Evolutionary conservation across 2,113 vertebrate genomes (phyloP).

Genomic region (Hoplias malabaricus): DNA sequence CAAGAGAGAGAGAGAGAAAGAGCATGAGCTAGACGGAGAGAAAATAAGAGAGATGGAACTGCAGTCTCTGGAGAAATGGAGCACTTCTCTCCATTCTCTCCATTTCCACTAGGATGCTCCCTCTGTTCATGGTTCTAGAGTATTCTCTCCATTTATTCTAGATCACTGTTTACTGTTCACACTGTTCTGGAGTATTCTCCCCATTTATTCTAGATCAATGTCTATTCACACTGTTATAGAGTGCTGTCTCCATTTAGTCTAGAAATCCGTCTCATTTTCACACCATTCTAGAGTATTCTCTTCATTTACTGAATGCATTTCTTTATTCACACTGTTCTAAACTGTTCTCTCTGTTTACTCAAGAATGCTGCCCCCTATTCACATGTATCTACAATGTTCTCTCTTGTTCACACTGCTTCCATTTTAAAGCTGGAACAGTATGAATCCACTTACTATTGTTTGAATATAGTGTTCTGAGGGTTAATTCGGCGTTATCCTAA

Average conservation of each 20-base stretch:
- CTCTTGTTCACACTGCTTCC: not conserved
- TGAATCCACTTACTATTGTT: not conserved
- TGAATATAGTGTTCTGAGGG: too few relatives aligned
- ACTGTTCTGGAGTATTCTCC: not conserved
- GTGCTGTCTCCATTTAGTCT: not conserved
- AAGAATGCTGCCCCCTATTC: too few relatives aligned
- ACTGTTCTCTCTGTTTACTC: not conserved
- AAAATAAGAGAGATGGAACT: too few relatives aligned
- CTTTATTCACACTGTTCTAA: not conserved
- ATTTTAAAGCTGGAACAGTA: not conserved
- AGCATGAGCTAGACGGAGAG: too few relatives aligned
- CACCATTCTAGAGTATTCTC: not conserved
- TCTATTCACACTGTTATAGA: not conserved
- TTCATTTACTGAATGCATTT: too few relatives aligned
- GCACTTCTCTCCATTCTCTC: too few relatives aligned
- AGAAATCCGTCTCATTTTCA: not conserved
- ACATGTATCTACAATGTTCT: not conserved
- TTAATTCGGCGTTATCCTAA: too few relatives aligned
- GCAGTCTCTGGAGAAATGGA: too few relatives aligned
- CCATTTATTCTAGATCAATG: not conserved
- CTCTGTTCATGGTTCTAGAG: not conserved
- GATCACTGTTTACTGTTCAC: not conserved
- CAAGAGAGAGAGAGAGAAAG: too few relatives aligned
- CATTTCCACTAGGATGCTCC: not conserved
- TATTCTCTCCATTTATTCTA: not conserved